Evolutionary conservation across 2,888 invertebrate species (phyloP), one percentile per base, ranked within the genome.

Genomic region (Ophion ventricosus): DNA sequence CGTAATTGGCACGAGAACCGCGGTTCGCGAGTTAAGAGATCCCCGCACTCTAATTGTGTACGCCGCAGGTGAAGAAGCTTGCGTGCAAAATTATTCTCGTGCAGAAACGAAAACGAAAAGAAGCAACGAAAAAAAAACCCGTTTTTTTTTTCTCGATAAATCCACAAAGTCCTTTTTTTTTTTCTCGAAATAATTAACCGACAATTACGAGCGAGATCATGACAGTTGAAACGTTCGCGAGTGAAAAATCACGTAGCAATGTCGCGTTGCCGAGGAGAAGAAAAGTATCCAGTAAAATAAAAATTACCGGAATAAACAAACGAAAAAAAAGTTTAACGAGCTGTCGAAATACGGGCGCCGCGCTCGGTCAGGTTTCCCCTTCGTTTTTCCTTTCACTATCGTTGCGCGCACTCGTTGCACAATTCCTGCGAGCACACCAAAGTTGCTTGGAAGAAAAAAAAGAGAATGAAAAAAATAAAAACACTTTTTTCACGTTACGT

Each of bases 1-100:
- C 77, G 80, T 80, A 77, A 84, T 78, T 84, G 80, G 84, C 84
- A 84, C 84, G 80, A 74, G 80, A 81, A 73, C 73, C 57, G 23
- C 77, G 69, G 80, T 73, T 80, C 57, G 77, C 77, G 80, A 74
- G 80, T 64, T 69, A 74, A 81, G 69, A 74, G 63, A 73, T 57
- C 20, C 26, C 67, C 49, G 17, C 23, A 57, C 26, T 57, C 25
- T 67, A 35, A 54, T 66, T 10, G 56, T 20, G 14, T 40, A 54
- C 54, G 49, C 49, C 49, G 29, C 29, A 67, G 20, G 43, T 25
- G 43, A 54, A 40, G 49, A 43, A 73, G 43, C 69, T 57, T 59
- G 20, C 43, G 43, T 26, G 43, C 7, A 14, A 59, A 43, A 20
- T 43, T 67, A 35, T 64, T 29, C 49, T 29, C 49, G 25, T 1